These are phyloP conservation scores for Acanthisitta chloris DNA, from an alignment of 2,113 vertebrate genomes.

Conservation along the genomic window DNA sequence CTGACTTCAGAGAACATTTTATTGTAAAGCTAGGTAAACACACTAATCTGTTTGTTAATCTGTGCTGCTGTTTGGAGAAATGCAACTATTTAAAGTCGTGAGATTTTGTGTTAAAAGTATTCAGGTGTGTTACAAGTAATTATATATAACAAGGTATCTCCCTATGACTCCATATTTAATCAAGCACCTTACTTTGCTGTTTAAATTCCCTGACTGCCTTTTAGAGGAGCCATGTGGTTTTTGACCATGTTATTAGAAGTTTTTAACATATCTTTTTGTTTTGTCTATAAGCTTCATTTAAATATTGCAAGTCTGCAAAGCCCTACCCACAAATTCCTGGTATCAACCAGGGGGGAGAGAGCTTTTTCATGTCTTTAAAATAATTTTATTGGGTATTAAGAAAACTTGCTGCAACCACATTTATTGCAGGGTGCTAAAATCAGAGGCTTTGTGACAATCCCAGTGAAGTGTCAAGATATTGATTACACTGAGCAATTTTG, in stretches of 20 bases:
- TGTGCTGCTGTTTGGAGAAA: neutral
- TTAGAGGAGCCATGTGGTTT: conserved; percentile 14
- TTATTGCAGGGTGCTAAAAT: conserved; percentile 52
- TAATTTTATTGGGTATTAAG: conserved; percentile 57
- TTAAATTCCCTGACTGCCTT: neutral
- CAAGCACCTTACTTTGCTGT: neutral
- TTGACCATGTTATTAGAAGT: conserved; percentile 6
- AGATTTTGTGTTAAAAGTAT: neutral
- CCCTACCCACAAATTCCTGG: conserved; percentile 51
- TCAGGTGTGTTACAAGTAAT: neutral
- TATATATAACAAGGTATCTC: neutral
- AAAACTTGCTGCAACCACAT: conserved; percentile 31
- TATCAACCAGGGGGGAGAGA: neutral
- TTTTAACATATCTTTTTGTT: conserved; percentile 36
- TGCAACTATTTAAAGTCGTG: neutral
- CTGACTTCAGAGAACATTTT: neutral
- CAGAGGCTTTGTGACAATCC: conserved; percentile 49
- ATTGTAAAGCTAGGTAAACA: neutral
- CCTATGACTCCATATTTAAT: neutral
- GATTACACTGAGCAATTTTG: conserved; percentile 60
- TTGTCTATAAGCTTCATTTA: conserved; percentile 46
- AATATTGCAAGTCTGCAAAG: conserved; percentile 47
- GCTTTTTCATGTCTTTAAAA: conserved; percentile 42
- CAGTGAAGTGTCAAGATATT: conserved; percentile 66
- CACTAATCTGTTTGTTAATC: neutral